Conservation (phyloP, 2,113 vertebrate genomes). For the Nothoprocta perdicaria region DNA sequence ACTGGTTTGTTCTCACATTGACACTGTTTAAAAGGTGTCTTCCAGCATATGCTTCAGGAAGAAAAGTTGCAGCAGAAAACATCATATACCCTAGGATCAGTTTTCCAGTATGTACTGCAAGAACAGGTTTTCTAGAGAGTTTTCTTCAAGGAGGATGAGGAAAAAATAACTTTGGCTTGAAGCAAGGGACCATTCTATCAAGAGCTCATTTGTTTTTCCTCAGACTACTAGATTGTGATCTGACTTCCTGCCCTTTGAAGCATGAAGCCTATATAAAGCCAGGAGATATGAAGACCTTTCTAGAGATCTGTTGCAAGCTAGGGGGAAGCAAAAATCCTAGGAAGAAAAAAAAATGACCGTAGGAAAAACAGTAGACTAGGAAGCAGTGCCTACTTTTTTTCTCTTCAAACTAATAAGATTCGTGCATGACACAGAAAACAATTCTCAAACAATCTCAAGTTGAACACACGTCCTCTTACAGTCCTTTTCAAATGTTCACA, state of each 20-base stretch:
- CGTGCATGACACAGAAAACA: not conserved
- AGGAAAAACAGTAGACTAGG: not conserved
- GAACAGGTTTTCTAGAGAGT: not conserved
- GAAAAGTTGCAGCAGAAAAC: not conserved
- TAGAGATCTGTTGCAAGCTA: not conserved
- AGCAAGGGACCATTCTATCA: not conserved
- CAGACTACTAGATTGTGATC: not conserved
- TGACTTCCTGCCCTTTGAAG: not conserved
- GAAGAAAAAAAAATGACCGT: not conserved
- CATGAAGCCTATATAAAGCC: not conserved
- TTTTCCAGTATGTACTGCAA: not conserved
- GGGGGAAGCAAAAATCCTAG: not conserved
- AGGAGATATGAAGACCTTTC: not conserved
- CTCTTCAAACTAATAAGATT: not conserved
- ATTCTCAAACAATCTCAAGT: not conserved
- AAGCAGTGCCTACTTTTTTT: not conserved
- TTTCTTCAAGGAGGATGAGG: not conserved
- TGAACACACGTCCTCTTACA: not conserved
- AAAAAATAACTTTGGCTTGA: not conserved
- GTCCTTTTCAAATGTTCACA: not conserved
- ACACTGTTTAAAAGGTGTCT: not conserved
- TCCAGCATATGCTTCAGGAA: not conserved
- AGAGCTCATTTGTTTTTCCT: not conserved
- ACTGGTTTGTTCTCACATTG: not conserved
- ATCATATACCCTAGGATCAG: not conserved